Evolutionary conservation across 2,113 vertebrate genomes (phyloP).

Genomic region (Sinocyclocheilus anophthalmus): DNA sequence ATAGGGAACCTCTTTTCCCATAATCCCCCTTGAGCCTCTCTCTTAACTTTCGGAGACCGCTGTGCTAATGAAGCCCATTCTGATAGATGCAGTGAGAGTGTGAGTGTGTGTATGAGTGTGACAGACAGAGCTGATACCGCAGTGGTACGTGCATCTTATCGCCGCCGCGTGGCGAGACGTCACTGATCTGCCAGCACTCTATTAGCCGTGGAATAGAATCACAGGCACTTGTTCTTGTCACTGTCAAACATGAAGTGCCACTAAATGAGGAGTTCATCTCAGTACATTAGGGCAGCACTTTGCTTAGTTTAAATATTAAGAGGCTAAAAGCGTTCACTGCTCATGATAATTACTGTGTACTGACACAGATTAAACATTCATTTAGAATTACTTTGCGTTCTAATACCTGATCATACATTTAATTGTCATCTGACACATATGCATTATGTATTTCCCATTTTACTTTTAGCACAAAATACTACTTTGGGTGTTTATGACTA

Average conservation of each 20-base stretch:
- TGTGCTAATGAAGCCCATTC: conserved; percentile 36
- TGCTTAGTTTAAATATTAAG: conserved; percentile 7
- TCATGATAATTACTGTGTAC: not conserved
- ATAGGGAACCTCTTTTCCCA: conserved; percentile 29
- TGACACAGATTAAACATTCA: not conserved
- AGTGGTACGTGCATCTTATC: conserved; percentile 40
- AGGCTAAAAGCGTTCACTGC: not conserved
- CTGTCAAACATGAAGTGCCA: conserved; percentile 16
- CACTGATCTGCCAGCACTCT: conserved; percentile 12
- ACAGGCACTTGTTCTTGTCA: conserved; percentile 34
- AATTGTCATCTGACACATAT: not conserved
- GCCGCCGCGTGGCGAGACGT: not conserved
- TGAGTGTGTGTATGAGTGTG: not conserved
- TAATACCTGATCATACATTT: not conserved
- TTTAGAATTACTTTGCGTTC: not conserved
- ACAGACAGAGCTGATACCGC: not conserved
- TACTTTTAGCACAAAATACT: not conserved
- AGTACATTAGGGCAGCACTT: not conserved
- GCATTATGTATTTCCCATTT: not conserved
- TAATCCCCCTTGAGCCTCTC: not conserved
- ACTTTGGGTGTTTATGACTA: not conserved
- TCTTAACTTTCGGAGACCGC: conserved; percentile 26
- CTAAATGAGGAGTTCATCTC: conserved; percentile 37
- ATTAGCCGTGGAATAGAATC: conserved; percentile 14
- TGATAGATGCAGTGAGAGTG: not conserved